Percentiles rank a stretch among this genome's conserved stretches.
These are phyloP conservation scores for Ligdia adustata DNA, from an alignment of 2,888 invertebrate genomes.

Conservation along the genomic window DNA sequence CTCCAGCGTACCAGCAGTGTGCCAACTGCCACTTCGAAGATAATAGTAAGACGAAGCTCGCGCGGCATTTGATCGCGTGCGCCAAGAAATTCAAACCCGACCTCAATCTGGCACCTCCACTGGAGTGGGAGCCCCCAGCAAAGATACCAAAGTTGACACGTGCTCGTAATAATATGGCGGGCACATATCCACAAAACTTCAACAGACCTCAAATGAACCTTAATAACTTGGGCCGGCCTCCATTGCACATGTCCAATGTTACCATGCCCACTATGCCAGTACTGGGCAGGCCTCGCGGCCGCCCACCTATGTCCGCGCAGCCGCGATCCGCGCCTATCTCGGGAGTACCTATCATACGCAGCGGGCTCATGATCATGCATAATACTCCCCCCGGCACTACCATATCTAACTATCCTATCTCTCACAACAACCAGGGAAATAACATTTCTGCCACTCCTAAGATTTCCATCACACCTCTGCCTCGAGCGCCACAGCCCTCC, in stretches of 20 bases:
- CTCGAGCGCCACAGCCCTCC: slow-evolving; percentile 85
- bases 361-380: slow-evolving; percentile 89
- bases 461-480: slow-evolving; percentile 96
- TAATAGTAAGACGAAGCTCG: slow-evolving; percentile 95
- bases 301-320: slow-evolving; percentile 65
- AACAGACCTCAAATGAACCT: slow-evolving; percentile 78
- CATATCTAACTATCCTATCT: slow-evolving; percentile 72
- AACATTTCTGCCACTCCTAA: slow-evolving; percentile 89
- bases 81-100: slow-evolving; percentile 96
- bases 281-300: slow-evolving; percentile 74
- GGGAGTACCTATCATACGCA: slow-evolving; percentile 76
- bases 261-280: slow-evolving; percentile 58
- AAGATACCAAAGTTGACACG: slow-evolving; percentile 90
- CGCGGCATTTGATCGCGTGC: slow-evolving; percentile 94
- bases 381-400: slow-evolving; percentile 76
- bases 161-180: slow-evolving; percentile 71
- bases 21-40: slow-evolving; percentile 98
- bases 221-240: slow-evolving; percentile 69
- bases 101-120: slow-evolving; percentile 92
- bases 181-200: slow-evolving; percentile 75
- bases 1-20: slow-evolving; percentile 96
- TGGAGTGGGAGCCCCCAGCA: slow-evolving; percentile 97
- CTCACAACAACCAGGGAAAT: slow-evolving; percentile 62
- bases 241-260: slow-evolving; percentile 57
- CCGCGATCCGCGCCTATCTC: slow-evolving; percentile 64